Percentiles rank a stretch among this genome's conserved stretches.
Conservation (phyloP, 1,140 invertebrate genomes). For the Sinella curviseta region DNA sequence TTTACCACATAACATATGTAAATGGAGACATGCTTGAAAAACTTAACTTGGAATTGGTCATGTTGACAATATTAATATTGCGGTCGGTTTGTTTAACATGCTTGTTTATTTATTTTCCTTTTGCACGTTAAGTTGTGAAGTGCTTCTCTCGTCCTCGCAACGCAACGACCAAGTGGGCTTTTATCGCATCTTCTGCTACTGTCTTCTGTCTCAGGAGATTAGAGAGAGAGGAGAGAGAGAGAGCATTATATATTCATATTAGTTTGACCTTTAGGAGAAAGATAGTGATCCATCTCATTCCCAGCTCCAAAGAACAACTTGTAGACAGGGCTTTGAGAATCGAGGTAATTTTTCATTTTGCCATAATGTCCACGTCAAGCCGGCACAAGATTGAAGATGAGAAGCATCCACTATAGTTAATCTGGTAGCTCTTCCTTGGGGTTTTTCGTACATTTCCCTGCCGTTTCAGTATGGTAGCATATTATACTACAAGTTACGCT, state of each 20-base stretch:
- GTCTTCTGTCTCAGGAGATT: not conserved
- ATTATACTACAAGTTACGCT: no score
- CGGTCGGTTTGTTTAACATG: not conserved
- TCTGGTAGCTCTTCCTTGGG: not conserved
- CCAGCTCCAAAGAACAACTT: not conserved
- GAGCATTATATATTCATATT: not conserved
- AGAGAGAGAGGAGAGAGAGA: no score
- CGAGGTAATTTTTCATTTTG: slow-evolving; percentile 6
- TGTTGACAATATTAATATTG: not conserved
- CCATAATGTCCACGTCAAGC: not conserved
- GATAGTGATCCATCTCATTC: not conserved
- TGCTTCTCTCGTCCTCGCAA: no score
- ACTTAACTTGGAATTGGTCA: not conserved
- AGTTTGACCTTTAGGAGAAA: not conserved
- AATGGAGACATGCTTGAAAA: not conserved
- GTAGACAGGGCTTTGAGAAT: not conserved
- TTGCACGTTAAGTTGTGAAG: not conserved
- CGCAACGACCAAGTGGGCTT: no score
- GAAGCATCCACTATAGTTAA: not conserved
- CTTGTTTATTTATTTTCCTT: not conserved
- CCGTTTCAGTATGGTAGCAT: not conserved
- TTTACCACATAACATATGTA: not conserved
- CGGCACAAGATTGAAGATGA: not conserved
- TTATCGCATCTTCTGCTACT: no score
- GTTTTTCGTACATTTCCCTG: not conserved